These are phyloP conservation scores for Xerus rutilus DNA, from an alignment of 2,797 vertebrate genomes.

Conservation along the genomic window DNA sequence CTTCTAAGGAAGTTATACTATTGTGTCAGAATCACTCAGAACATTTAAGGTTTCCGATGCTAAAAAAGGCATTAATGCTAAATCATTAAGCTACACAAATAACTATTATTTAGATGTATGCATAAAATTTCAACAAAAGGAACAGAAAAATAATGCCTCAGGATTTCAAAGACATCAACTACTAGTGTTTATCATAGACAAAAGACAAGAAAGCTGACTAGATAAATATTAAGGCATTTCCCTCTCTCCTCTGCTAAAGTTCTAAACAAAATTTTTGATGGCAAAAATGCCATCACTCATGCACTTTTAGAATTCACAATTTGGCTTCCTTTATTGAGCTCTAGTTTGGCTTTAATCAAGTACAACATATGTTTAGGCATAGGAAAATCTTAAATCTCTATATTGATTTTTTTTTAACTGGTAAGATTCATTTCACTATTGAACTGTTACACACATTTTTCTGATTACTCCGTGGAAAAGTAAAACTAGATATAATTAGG, in stretches of 20 bases:
- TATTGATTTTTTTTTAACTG: slow-evolving; percentile 28
- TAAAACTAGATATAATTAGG: slow-evolving; percentile 38
- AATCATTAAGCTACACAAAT: background rate
- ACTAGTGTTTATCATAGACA: background rate
- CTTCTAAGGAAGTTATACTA: background rate
- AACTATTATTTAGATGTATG: slow-evolving; percentile 29
- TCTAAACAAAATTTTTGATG: slow-evolving; percentile 25
- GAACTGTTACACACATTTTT: background rate
- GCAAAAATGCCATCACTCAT: background rate
- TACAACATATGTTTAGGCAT: background rate
- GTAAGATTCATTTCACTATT: background rate
- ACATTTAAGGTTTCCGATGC: background rate
- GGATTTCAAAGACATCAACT: slow-evolving; percentile 41
- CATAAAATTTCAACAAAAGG: slow-evolving; percentile 57
- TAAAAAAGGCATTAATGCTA: background rate
- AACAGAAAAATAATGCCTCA: slow-evolving; percentile 22
- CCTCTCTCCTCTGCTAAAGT: background rate
- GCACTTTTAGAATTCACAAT: too few relatives aligned
- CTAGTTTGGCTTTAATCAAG: background rate
- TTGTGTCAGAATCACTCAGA: background rate
- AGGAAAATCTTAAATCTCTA: slow-evolving; percentile 27
- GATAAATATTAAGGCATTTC: background rate
- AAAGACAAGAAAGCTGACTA: slow-evolving; percentile 29
- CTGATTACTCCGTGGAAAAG: slow-evolving; percentile 3
- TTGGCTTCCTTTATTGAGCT: too few relatives aligned